Evolutionary conservation across 2,113 vertebrate genomes (phyloP).

Genomic region (Xenopus tropicalis): DNA sequence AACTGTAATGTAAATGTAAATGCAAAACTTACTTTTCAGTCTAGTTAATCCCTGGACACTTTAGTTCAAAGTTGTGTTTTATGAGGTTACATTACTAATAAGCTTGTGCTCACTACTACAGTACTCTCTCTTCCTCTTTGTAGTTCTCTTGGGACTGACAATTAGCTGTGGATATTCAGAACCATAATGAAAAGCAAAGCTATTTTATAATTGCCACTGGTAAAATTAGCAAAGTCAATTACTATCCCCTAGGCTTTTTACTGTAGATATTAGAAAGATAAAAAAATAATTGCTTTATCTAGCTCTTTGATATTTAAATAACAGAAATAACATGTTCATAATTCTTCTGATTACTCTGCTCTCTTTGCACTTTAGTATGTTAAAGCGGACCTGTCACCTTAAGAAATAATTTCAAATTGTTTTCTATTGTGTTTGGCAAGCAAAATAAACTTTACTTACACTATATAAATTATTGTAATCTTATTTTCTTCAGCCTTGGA

Average conservation of each 20-base stretch:
- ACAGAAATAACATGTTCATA: conserved; percentile 62
- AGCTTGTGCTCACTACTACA: conserved; percentile 52
- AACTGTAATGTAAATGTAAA: no score
- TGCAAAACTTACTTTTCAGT: background rate
- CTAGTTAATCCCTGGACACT: background rate
- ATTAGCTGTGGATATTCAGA: conserved; percentile 64
- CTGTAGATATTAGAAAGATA: conserved; percentile 69
- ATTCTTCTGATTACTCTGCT: conserved; percentile 61
- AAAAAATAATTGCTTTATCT: conserved; percentile 73
- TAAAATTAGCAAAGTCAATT: conserved; percentile 79
- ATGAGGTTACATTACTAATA: conserved; percentile 26
- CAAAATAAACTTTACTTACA: no score
- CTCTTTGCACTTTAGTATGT: conserved; percentile 49
- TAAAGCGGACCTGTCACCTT: no score
- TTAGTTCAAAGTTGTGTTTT: conserved; percentile 17
- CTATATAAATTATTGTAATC: no score
- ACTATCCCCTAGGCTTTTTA: conserved; percentile 72
- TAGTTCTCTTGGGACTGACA: conserved; percentile 57
- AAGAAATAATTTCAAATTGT: no score
- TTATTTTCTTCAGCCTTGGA: no score
- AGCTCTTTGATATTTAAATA: conserved; percentile 75
- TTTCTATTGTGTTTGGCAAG: no score
- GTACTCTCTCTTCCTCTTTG: conserved; percentile 55
- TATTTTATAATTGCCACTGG: conserved; percentile 72
- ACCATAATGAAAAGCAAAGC: conserved; percentile 69